These are phyloP conservation scores for Harpagus bidentatus DNA, from an alignment of 2,113 vertebrate species.

Conservation along the genomic window DNA sequence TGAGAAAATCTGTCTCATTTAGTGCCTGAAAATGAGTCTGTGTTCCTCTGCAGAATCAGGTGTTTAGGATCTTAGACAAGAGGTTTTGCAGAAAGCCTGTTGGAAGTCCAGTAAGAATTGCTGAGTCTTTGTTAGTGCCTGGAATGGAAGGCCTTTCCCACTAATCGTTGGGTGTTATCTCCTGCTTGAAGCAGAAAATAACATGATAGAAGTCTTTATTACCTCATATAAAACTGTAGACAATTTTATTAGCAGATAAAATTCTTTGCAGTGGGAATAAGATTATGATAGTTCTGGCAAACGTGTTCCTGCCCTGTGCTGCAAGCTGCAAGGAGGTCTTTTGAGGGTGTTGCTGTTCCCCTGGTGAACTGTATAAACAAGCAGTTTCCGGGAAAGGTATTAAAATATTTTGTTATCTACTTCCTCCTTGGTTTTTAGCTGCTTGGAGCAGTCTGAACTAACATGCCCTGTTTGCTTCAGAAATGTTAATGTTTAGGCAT, in stretches of 20 bases:
- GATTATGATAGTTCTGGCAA: background rate
- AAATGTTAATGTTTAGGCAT: background rate
- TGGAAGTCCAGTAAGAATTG: background rate
- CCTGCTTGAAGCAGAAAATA: background rate
- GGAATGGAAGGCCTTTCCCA: background rate
- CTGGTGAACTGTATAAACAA: background rate
- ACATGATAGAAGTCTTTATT: background rate
- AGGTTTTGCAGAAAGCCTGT: background rate
- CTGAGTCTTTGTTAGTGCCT: background rate
- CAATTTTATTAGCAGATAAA: background rate
- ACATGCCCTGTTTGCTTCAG: background rate
- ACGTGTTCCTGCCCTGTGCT: rapidly evolving
- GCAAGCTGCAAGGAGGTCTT: background rate
- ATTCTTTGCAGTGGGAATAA: background rate
- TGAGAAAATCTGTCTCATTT: background rate
- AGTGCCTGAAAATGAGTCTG: background rate
- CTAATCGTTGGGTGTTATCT: background rate
- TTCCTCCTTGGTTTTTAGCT: background rate
- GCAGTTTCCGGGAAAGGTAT: background rate
- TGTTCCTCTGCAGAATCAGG: background rate
- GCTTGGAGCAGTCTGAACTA: background rate
- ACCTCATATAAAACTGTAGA: background rate
- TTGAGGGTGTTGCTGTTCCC: background rate
- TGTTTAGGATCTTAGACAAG: background rate
- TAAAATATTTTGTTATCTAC: background rate